phyloP scores from a whole-genome alignment of 2,113 vertebrate species.

The Notarius quadriscutis region DNA sequence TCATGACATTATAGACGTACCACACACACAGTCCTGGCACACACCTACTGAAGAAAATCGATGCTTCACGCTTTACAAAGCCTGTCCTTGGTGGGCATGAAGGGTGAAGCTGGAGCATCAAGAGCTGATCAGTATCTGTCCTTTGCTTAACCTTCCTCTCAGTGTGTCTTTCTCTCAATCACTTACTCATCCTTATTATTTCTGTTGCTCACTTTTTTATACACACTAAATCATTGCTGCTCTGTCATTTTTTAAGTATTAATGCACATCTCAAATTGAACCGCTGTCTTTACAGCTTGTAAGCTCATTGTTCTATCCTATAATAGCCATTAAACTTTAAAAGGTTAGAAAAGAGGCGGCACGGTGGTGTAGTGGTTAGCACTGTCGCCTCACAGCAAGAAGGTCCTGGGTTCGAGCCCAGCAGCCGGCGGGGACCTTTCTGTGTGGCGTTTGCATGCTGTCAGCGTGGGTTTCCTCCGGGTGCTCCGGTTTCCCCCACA shows the following conservation, averaged over 20 bases:
- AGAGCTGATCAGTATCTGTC: conserved; percentile 37
- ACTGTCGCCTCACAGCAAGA: too few species aligned
- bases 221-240: neutral
- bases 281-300: neutral
- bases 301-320: neutral
- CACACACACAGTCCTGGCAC: conserved; percentile 6
- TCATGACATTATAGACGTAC: neutral
- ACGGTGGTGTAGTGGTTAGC: too few species aligned
- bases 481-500: too few species aligned
- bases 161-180: neutral
- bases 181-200: neutral
- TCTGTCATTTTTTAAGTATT: conserved; percentile 4
- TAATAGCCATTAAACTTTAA: neutral
- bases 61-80: conserved; percentile 44
- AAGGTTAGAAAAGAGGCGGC: neutral
- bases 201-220: neutral
- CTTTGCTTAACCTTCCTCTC: conserved; percentile 8
- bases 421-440: too few species aligned
- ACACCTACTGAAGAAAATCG: conserved; percentile 25
- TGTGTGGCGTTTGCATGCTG: too few species aligned
- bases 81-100: conserved; percentile 43
- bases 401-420: too few species aligned
- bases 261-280: conserved; percentile 13
- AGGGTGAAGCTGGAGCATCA: conserved; percentile 31
- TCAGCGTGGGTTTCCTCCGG: too few species aligned